Percentiles rank a stretch among this genome's conserved stretches.
Conservation (phyloP, 1,140 invertebrate species). For the Bombus picipes region DNA sequence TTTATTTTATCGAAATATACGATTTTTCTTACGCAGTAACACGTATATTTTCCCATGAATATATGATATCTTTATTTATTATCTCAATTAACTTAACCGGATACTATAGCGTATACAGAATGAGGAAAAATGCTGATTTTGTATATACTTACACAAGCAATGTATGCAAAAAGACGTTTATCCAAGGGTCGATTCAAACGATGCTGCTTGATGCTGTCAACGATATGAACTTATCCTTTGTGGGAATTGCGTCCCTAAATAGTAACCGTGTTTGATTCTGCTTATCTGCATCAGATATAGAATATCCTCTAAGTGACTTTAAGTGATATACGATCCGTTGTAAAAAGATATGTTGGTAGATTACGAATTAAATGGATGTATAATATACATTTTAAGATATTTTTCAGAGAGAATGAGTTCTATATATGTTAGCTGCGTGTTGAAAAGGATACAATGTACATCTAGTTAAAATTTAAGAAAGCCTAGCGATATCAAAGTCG, state of each 20-base stretch:
- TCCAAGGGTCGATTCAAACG: not conserved
- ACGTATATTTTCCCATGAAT: not conserved
- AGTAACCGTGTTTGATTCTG: constrained; percentile 22
- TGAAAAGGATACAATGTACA: no score
- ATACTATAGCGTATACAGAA: not conserved
- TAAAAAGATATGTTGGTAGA: constrained; percentile 19
- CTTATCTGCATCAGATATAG: constrained; percentile 55
- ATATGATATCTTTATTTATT: no score
- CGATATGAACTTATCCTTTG: not conserved
- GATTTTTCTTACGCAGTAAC: not conserved
- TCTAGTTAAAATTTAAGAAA: no score
- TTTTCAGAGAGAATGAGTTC: no score
- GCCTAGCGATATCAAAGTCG: no score
- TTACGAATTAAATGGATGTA: not conserved
- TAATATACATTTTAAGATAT: not conserved
- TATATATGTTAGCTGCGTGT: no score
- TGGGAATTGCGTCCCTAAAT: not conserved
- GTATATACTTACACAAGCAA: not conserved
- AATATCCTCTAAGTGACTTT: constrained; percentile 19
- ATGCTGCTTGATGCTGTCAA: no score
- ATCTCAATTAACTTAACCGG: not conserved
- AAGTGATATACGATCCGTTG: constrained; percentile 31
- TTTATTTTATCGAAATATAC: not conserved
- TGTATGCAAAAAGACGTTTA: not conserved
- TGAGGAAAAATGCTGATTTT: not conserved